Conservation (phyloP, 2,113 vertebrate genomes). For the Eolophus roseicapilla region DNA sequence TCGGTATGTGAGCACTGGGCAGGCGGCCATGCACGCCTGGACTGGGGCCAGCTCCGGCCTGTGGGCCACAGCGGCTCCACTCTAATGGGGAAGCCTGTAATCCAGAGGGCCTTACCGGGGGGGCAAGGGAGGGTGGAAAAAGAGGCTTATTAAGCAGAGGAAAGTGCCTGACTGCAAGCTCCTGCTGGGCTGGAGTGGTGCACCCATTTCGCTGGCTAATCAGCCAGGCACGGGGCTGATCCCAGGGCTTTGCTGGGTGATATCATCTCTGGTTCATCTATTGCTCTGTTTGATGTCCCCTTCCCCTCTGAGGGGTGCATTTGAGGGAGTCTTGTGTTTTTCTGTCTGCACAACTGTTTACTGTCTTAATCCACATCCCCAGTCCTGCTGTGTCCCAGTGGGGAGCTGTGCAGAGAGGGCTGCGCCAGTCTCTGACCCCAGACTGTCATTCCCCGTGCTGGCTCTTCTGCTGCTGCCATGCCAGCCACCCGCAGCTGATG, state of each 20-base stretch:
- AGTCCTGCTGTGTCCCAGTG: accelerated
- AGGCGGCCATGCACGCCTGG: slow-evolving; percentile 38
- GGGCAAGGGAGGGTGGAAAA: neutral
- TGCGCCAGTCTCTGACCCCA: neutral
- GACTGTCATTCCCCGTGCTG: neutral
- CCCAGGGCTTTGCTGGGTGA: neutral
- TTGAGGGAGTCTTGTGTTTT: neutral
- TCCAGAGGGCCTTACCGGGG: slow-evolving; percentile 23
- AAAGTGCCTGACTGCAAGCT: slow-evolving; percentile 7
- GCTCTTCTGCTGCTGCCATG: neutral
- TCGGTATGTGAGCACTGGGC: slow-evolving; percentile 49
- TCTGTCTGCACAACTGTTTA: slow-evolving; percentile 10
- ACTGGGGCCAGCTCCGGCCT: neutral
- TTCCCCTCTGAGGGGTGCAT: neutral
- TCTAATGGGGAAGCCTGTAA: slow-evolving; percentile 44
- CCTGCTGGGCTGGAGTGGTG: neutral
- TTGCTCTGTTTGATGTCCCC: neutral
- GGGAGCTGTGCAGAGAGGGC: neutral
- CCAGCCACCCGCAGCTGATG: accelerated
- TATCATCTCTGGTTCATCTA: slow-evolving; percentile 14
- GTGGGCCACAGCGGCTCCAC: neutral
- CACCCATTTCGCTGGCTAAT: slow-evolving; percentile 20
- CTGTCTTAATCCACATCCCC: neutral
- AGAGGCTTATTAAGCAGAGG: slow-evolving; percentile 20
- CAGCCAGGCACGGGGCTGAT: neutral